These are phyloP conservation scores for Thymelicus acteon DNA, from an alignment of 2,888 invertebrate genomes.

Conservation along the genomic window DNA sequence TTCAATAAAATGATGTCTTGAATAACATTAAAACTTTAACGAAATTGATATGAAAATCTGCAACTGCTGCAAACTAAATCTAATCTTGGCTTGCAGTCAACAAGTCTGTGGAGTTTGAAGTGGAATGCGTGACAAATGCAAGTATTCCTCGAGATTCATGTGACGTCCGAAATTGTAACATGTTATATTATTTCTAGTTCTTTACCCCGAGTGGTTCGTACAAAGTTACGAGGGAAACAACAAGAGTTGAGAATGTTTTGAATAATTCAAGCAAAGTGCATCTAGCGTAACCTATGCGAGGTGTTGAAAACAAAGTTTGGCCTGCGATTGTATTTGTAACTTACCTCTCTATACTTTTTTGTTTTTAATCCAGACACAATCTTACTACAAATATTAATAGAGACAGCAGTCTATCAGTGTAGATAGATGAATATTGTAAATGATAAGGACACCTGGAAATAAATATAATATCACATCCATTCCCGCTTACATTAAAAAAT, in stretches of 20 bases:
- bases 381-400: no score
- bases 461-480: no score
- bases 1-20: background rate
- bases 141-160: conserved; percentile 55
- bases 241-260: conserved; percentile 59
- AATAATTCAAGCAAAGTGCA: conserved; percentile 60
- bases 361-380: no score
- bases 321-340: conserved; percentile 20
- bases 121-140: conserved; percentile 44
- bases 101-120: conserved; percentile 34
- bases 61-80: conserved; percentile 15
- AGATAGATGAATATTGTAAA: no score
- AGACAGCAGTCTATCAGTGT: no score
- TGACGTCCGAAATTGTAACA: conserved; percentile 53
- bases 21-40: background rate
- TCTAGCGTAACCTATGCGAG: conserved; percentile 42
- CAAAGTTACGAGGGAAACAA: conserved; percentile 77
- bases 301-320: conserved; percentile 34
- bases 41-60: conserved; percentile 12
- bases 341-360: background rate
- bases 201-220: conserved; percentile 65
- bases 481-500: no score
- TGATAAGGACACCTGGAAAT: no score
- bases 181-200: conserved; percentile 71
- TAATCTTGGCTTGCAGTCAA: conserved; percentile 39